Conservation (phyloP, 1,140 invertebrate genomes). For the Heliothis virescens region DNA sequence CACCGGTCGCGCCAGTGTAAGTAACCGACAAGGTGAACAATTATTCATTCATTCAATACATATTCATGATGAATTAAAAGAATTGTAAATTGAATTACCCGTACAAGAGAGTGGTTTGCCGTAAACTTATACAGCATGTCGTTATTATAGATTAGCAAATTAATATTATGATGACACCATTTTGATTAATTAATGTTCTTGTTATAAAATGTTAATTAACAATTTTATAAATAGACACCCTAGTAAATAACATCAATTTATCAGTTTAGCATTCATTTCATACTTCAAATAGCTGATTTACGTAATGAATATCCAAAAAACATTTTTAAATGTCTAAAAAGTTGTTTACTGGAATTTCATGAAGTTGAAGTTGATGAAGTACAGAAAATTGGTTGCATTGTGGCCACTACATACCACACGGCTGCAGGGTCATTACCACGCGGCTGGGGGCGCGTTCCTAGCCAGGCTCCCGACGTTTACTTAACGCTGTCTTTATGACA, state of each 20-base stretch:
- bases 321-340: too few relatives aligned
- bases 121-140: background rate
- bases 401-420: slow-evolving; percentile 49
- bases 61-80: background rate
- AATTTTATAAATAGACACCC: too few relatives aligned
- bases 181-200: too few relatives aligned
- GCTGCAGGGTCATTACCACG: slow-evolving; percentile 58
- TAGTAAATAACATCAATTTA: too few relatives aligned
- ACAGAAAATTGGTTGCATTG: slow-evolving; percentile 4
- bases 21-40: slow-evolving; percentile 46
- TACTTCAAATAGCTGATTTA: too few relatives aligned
- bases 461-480: slow-evolving; percentile 51
- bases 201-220: too few relatives aligned
- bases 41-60: slow-evolving; percentile 30
- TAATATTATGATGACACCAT: background rate
- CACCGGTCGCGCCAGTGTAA: slow-evolving; percentile 50
- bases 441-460: slow-evolving; percentile 50
- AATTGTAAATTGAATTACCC: slow-evolving; percentile 3
- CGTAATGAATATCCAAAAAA: too few relatives aligned
- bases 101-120: background rate
- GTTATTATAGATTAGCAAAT: background rate
- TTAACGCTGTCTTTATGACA: slow-evolving; percentile 52
- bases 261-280: too few relatives aligned
- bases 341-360: background rate
- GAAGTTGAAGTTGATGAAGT: background rate